A percentile compares a stretch with the other conserved stretches of the same genome.
These are phyloP conservation scores for Heterotis niloticus DNA, from an alignment of 2,113 vertebrate genomes.

Conservation along the genomic window DNA sequence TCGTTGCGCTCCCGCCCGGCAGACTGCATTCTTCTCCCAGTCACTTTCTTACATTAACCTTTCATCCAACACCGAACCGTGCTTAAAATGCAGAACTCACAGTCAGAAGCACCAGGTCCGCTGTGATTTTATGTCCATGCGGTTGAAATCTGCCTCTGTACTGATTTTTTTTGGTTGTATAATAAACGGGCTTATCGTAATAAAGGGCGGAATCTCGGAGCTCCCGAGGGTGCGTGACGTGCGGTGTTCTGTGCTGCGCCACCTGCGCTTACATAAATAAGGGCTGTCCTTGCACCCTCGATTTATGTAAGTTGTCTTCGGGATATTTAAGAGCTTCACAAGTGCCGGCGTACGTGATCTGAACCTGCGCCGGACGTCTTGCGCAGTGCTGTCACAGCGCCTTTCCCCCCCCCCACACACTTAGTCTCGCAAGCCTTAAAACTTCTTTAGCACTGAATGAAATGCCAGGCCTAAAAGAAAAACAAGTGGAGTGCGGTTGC, in stretches of 20 bases:
- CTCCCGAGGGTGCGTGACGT: not conserved
- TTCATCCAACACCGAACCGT: not conserved
- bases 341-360: not conserved
- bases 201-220: too few relatives aligned
- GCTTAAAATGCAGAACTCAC: not conserved
- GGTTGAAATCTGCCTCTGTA: too few relatives aligned
- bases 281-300: not conserved
- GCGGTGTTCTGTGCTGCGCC: not conserved
- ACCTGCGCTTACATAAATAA: conserved; percentile 21
- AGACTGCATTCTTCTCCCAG: not conserved
- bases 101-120: not conserved
- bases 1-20: not conserved
- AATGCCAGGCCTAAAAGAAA: too few relatives aligned
- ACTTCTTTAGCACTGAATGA: too few relatives aligned
- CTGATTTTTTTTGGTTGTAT: not conserved
- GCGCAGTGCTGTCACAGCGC: not conserved
- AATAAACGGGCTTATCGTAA: too few relatives aligned
- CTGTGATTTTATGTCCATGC: too few relatives aligned
- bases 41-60: not conserved
- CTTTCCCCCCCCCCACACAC: too few relatives aligned
- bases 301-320: conserved; percentile 18
- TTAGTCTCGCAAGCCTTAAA: too few relatives aligned
- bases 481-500: not conserved
- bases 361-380: not conserved
- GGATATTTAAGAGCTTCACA: not conserved